phyloP scores from a whole-genome alignment of 37 sponge, comb jelly and placozoan genomes.

The Chondrosia reniformis region DNA sequence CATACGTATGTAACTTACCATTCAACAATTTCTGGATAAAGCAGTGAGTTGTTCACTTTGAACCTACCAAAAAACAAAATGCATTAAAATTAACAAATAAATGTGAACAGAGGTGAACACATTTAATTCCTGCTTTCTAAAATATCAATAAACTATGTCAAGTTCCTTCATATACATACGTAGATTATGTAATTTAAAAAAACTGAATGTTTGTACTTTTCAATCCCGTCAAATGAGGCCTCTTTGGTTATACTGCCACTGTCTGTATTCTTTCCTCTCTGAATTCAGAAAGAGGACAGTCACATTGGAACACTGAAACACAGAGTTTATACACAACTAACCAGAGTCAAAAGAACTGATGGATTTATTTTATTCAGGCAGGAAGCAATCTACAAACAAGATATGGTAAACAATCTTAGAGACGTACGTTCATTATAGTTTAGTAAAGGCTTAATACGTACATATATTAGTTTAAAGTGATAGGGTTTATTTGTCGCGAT shows the following conservation, averaged over 20 bases:
- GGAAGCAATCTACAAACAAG: slow-evolving; percentile 36
- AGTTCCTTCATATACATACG: no score
- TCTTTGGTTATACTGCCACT: slow-evolving; percentile 68
- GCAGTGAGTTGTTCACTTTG: slow-evolving; percentile 65
- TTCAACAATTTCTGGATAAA: slow-evolving; percentile 85
- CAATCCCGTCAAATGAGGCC: slow-evolving; percentile 84
- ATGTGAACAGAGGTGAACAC: background rate
- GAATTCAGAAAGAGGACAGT: no score
- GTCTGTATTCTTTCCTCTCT: slow-evolving; percentile 89
- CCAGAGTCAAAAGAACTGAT: slow-evolving; percentile 71
- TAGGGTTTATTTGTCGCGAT: no score
- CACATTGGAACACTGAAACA: background rate
- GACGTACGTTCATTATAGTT: no score
- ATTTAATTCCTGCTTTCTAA: no score
- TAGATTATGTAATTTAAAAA: no score
- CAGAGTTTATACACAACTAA: slow-evolving; percentile 18
- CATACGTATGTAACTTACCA: no score
- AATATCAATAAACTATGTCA: no score
- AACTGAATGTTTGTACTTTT: slow-evolving; percentile 55
- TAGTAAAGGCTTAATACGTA: no score
- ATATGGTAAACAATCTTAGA: no score
- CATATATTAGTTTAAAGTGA: no score
- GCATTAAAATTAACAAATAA: background rate
- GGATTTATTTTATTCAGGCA: slow-evolving; percentile 55
- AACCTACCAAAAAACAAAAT: slow-evolving; percentile 36